These are phyloP conservation scores for Oreochromis tanganicae DNA, from an alignment of 2,113 vertebrate genomes.

Conservation along the genomic window DNA sequence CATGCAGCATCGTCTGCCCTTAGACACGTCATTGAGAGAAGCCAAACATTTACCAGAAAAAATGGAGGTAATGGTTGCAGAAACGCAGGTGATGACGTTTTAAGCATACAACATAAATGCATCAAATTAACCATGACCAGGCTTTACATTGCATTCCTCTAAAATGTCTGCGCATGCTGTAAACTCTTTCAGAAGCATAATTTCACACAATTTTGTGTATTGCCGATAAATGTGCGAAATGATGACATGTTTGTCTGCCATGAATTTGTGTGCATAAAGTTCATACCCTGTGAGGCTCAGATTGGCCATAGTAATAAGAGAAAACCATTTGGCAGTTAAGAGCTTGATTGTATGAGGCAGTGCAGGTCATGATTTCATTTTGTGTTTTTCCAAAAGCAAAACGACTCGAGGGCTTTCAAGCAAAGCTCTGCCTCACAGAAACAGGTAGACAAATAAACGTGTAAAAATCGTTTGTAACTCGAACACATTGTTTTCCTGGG, in stretches of 20 bases:
- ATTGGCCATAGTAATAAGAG: neutral
- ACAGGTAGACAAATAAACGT: neutral
- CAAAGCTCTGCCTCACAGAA: neutral
- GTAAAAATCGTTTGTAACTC: neutral
- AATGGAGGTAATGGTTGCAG: neutral
- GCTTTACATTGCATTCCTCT: neutral
- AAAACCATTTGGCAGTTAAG: neutral
- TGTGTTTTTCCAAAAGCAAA: slow-evolving; percentile 1
- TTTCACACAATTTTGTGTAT: neutral
- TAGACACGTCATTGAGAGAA: neutral
- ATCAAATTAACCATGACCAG: neutral
- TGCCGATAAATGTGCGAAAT: neutral
- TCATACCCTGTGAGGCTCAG: neutral
- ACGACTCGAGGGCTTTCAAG: slow-evolving; percentile 3
- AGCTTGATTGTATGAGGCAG: slow-evolving; percentile 5
- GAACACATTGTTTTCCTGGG: neutral
- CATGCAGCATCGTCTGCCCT: neutral
- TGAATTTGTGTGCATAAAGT: neutral
- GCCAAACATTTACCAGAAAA: accelerated
- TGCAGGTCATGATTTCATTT: neutral
- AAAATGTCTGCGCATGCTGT: neutral
- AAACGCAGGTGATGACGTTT: neutral
- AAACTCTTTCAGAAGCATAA: neutral
- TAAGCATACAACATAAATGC: neutral
- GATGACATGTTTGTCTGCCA: neutral